A percentile compares a stretch with the other conserved stretches of the same genome.
phyloP scores from a whole-genome alignment of 2,797 vertebrate species.

The Xiphorhynchus erythropygius region DNA sequence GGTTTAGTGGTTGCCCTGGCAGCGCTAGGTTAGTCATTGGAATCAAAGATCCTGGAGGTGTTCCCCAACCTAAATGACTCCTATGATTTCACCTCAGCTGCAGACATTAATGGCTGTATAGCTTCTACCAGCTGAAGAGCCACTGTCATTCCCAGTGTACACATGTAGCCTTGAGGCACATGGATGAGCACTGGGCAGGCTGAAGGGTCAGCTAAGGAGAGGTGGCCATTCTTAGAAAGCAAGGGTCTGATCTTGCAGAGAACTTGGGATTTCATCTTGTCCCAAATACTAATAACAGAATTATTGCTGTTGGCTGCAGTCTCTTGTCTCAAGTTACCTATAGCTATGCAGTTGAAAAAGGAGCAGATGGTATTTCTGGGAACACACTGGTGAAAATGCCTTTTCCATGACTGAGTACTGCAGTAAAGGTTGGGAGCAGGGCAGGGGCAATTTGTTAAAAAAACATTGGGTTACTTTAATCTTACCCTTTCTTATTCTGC shows the following conservation, averaged over 20 bases:
- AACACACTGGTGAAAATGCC: not conserved
- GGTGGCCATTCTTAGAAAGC: not conserved
- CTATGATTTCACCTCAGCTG: not conserved
- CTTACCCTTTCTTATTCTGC: not conserved
- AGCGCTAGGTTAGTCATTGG: not conserved
- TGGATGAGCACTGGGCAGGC: accelerated
- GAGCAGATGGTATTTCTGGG: not conserved
- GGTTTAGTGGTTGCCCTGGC: not conserved
- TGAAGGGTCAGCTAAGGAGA: not conserved
- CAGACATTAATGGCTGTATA: not conserved
- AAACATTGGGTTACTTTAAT: not conserved
- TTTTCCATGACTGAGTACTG: not conserved
- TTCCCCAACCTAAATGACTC: not conserved
- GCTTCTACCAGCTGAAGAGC: not conserved
- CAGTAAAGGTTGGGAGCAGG: not conserved
- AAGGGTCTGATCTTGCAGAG: not conserved
- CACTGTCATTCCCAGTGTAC: accelerated
- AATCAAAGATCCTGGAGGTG: not conserved
- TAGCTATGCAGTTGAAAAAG: not conserved
- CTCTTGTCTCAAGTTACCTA: not conserved
- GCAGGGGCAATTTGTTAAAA: not conserved
- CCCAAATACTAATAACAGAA: not conserved
- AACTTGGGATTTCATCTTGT: not conserved
- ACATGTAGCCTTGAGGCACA: accelerated
- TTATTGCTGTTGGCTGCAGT: not conserved